A percentile compares a stretch with the other conserved stretches of the same genome.
These are phyloP conservation scores for Exephanes ischioxanthus DNA, from an alignment of 2,888 invertebrate species.

Conservation along the genomic window DNA sequence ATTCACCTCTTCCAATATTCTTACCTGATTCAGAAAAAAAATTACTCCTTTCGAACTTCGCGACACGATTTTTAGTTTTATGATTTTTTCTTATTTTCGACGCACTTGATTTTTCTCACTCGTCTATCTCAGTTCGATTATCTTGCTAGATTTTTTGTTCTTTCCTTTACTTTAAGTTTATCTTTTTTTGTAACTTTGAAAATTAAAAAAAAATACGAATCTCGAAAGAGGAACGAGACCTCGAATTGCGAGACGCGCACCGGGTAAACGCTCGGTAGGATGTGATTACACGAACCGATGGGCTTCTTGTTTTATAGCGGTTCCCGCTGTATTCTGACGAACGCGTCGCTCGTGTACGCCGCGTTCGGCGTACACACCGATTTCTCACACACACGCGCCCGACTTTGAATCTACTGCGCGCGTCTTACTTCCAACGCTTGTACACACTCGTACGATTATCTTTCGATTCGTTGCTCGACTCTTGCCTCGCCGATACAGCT, in stretches of 20 bases:
- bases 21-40: constrained; percentile 1
- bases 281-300: constrained; percentile 73
- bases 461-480: constrained; percentile 12
- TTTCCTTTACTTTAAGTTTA: neutral
- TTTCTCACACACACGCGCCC: constrained; percentile 18
- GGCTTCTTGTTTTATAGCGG: constrained; percentile 76
- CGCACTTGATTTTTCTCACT: neutral
- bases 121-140: neutral
- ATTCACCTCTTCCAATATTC: neutral
- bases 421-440: neutral
- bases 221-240: neutral
- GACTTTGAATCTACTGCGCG: neutral
- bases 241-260: constrained; percentile 59
- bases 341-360: neutral
- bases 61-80: neutral
- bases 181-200: neutral
- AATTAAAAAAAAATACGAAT: constrained; percentile 20
- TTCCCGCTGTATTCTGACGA: constrained; percentile 57
- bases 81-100: neutral
- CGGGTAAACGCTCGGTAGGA: constrained; percentile 70
- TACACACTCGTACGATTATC: constrained; percentile 3
- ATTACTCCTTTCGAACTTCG: neutral
- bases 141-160: neutral
- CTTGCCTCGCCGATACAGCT: neutral
- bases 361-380: constrained; percentile 25